Percentiles rank a stretch among this genome's conserved stretches.
These are phyloP conservation scores for Resseliella maxima DNA, from an alignment of 2,888 invertebrate species.

Conservation along the genomic window DNA sequence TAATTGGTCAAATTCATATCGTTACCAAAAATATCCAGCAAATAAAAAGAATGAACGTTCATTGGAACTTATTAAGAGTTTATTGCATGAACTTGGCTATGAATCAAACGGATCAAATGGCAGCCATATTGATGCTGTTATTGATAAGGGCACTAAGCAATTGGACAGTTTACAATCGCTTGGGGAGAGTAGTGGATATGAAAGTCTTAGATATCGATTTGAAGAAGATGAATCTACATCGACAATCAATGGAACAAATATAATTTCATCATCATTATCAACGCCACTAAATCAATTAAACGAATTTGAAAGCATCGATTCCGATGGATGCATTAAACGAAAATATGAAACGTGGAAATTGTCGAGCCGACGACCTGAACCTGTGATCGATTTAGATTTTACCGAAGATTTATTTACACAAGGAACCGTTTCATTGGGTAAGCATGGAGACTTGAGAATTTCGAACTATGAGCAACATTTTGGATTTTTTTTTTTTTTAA, in stretches of 20 bases:
- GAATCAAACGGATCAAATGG: constrained; percentile 58
- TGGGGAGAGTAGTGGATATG: constrained; percentile 81
- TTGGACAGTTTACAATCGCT: constrained; percentile 76
- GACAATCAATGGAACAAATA: background rate
- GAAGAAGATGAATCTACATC: constrained; percentile 69
- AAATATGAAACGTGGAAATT: constrained; percentile 54
- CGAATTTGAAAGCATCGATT: background rate
- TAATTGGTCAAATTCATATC: constrained; percentile 84
- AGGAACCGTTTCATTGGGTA: constrained; percentile 68
- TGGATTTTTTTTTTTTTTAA: too few species aligned
- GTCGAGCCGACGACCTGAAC: constrained; percentile 54
- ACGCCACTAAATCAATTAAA: background rate
- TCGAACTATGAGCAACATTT: too few species aligned
- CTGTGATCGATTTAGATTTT: constrained; percentile 65
- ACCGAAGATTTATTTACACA: constrained; percentile 68
- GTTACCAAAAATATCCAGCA: constrained; percentile 68
- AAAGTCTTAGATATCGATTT: constrained; percentile 74
- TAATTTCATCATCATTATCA: background rate
- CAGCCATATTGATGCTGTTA: background rate
- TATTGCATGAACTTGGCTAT: constrained; percentile 64
- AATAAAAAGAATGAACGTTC: constrained; percentile 63
- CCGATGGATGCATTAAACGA: constrained; percentile 34
- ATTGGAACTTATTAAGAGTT: constrained; percentile 64
- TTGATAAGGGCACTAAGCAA: constrained; percentile 61
- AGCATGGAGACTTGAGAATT: background rate